Evolutionary conservation across 2,113 vertebrate genomes (phyloP).

Genomic region (Geococcyx californianus): DNA sequence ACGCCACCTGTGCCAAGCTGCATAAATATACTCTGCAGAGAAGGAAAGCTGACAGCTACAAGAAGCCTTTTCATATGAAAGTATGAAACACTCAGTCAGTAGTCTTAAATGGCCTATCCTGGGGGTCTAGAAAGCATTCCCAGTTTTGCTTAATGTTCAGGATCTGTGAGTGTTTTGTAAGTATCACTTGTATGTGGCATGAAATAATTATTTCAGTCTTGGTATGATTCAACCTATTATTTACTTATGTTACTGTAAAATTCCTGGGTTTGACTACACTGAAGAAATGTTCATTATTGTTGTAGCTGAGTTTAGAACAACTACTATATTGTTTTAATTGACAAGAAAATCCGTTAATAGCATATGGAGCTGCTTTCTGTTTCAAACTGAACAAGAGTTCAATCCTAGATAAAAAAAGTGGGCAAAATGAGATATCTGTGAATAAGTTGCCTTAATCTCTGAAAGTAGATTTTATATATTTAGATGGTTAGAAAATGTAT

Average conservation of each 20-base stretch:
- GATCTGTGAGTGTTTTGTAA: neutral
- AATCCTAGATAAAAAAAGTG: neutral
- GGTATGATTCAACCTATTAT: neutral
- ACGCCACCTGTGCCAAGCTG: neutral
- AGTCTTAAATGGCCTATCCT: neutral
- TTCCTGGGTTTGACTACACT: neutral
- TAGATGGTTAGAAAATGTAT: neutral
- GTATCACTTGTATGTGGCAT: neutral
- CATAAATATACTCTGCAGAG: neutral
- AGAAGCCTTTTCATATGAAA: neutral
- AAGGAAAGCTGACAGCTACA: neutral
- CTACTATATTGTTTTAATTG: neutral
- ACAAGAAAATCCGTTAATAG: neutral
- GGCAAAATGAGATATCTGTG: neutral
- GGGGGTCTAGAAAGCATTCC: neutral
- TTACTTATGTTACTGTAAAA: neutral
- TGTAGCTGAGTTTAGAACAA: neutral
- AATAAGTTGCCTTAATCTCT: neutral
- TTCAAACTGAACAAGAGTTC: neutral
- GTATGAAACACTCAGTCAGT: neutral
- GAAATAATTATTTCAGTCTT: neutral
- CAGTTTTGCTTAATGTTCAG: neutral
- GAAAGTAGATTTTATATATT: neutral
- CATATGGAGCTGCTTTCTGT: neutral
- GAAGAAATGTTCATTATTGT: neutral